phyloP scores from a whole-genome alignment of 2,888 invertebrate species.

The Pollenia angustigena region DNA sequence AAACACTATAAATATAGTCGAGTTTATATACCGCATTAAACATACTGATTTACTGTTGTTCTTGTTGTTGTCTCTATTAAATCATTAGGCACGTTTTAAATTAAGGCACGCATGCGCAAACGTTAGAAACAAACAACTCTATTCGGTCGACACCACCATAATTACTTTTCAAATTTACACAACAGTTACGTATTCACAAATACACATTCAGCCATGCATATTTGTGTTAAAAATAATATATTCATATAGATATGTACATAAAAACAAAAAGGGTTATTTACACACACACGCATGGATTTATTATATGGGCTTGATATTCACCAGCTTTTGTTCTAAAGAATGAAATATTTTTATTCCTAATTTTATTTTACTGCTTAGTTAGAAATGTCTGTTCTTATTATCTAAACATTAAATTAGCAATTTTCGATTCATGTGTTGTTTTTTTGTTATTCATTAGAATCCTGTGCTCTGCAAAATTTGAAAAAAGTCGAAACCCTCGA shows the following conservation, averaged over 20 bases:
- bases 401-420: too few species aligned
- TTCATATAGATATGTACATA: neutral
- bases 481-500: too few species aligned
- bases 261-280: neutral
- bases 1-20: conserved; percentile 59
- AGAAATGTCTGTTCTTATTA: too few species aligned
- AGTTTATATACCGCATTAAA: conserved; percentile 38
- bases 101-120: conserved; percentile 76
- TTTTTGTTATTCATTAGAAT: too few species aligned
- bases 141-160: conserved; percentile 46
- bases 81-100: conserved; percentile 76
- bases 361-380: too few species aligned
- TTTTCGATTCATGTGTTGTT: too few species aligned
- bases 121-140: conserved; percentile 51
- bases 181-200: conserved; percentile 15
- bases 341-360: too few species aligned
- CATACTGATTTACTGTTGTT: neutral
- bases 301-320: too few species aligned
- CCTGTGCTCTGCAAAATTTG: too few species aligned
- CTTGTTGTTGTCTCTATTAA: conserved; percentile 48
- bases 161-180: conserved; percentile 54
- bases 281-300: too few species aligned
- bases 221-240: neutral
- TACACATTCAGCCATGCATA: conserved; percentile 1
- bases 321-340: too few species aligned